A percentile compares a stretch with the other conserved stretches of the same genome.
These are phyloP conservation scores for Hydrozoanthus tunicans DNA, from an alignment of 64 coral and sea anemone genomes.

Conservation along the genomic window DNA sequence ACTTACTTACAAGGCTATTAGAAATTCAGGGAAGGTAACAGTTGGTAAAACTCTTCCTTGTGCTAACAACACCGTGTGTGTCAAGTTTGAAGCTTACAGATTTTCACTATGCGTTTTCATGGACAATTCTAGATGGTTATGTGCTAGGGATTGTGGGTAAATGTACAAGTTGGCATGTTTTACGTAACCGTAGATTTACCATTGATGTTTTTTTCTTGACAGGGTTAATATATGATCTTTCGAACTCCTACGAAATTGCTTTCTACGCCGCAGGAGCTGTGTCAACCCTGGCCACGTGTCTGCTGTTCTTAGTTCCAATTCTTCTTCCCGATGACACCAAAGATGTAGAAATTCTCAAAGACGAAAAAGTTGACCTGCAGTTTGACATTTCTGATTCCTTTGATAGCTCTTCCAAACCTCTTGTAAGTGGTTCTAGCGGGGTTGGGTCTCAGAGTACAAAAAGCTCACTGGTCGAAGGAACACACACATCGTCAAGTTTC, in stretches of 20 bases:
- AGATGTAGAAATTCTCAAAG: too few relatives aligned
- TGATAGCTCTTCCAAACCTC: background rate
- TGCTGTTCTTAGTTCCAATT: slow-evolving; percentile 77
- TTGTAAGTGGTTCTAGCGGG: background rate
- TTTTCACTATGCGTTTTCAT: too few relatives aligned
- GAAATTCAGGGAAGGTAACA: too few relatives aligned
- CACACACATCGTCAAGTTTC: background rate
- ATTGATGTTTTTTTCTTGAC: background rate
- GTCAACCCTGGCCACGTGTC: slow-evolving; percentile 53
- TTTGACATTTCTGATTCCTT: background rate
- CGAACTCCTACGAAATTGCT: slow-evolving; percentile 83
- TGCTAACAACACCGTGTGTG: too few relatives aligned
- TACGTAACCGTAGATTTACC: too few relatives aligned
- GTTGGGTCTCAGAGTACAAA: slow-evolving; percentile 16
- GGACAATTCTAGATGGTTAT: too few relatives aligned
- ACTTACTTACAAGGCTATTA: too few relatives aligned
- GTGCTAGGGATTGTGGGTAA: too few relatives aligned
- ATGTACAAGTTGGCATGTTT: too few relatives aligned
- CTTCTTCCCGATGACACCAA: slow-evolving; percentile 64
- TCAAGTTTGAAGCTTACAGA: too few relatives aligned
- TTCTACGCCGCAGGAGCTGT: slow-evolving; percentile 83
- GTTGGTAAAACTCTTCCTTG: too few relatives aligned
- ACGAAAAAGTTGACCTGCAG: background rate
- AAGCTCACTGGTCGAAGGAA: background rate
- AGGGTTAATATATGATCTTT: slow-evolving; percentile 82